phyloP scores from a whole-genome alignment of 2,797 vertebrate genomes.

The Ctenochaetus hawaiiensis region DNA sequence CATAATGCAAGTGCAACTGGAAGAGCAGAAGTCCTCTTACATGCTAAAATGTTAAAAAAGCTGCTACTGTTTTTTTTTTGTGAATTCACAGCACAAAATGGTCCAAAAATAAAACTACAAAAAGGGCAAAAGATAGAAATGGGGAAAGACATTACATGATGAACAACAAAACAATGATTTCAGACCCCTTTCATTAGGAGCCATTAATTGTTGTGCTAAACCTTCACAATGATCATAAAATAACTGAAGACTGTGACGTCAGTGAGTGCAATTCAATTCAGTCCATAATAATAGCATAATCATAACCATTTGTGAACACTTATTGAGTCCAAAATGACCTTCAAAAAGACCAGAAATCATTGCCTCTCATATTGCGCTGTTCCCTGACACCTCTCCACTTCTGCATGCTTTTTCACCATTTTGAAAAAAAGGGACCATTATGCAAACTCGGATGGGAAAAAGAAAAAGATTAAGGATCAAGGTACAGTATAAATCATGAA shows the following conservation, averaged over 20 bases:
- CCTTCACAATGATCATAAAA: conserved; percentile 3
- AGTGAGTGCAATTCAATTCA: conserved; percentile 15
- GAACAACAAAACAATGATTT: neutral
- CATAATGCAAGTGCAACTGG: conserved; percentile 19
- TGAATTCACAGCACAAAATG: neutral
- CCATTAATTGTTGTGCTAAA: conserved; percentile 29
- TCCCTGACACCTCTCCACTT: conserved; percentile 22
- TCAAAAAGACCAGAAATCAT: conserved; percentile 17
- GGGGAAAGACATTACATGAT: neutral
- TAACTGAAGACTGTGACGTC: neutral
- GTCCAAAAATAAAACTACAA: neutral
- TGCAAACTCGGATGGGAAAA: conserved; percentile 12
- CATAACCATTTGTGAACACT: conserved; percentile 28
- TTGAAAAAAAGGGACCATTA: conserved; percentile 24
- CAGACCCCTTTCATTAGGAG: conserved; percentile 7
- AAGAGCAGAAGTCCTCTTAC: neutral
- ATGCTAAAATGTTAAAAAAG: neutral
- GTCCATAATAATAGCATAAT: conserved; percentile 19
- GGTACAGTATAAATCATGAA: conserved; percentile 24
- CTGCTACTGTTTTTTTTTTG: neutral
- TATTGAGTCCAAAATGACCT: conserved; percentile 38
- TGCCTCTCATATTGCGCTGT: conserved; percentile 5
- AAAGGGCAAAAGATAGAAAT: conserved; percentile 7
- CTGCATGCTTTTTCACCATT: conserved; percentile 24
- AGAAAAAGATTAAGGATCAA: conserved; percentile 17